Percentiles rank a stretch among this genome's conserved stretches.
phyloP scores from a whole-genome alignment of 2,113 vertebrate genomes.

The Heterochromis multidens region DNA sequence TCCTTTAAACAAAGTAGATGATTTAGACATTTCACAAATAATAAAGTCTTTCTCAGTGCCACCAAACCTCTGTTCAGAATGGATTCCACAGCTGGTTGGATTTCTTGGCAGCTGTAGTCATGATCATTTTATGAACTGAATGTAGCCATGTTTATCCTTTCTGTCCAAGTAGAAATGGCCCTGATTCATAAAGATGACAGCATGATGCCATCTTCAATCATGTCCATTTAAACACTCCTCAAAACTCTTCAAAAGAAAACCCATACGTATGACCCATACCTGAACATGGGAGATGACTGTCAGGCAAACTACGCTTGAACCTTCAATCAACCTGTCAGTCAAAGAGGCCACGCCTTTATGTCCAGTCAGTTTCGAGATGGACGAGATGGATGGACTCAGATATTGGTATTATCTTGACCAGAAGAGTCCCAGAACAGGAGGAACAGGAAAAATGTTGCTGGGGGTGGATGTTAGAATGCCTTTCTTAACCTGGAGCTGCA shows the following conservation, averaged over 20 bases:
- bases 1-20: rapidly evolving
- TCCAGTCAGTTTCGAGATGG: too few species aligned
- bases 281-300: too few species aligned
- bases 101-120: background rate
- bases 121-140: background rate
- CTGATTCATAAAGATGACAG: background rate
- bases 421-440: background rate
- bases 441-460: rapidly evolving
- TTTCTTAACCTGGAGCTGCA: background rate
- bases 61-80: background rate
- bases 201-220: background rate
- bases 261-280: background rate
- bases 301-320: too few species aligned
- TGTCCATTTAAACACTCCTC: background rate
- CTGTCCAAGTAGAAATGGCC: background rate
- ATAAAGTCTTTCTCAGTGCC: background rate
- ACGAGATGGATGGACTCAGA: too few species aligned
- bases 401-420: too few species aligned
- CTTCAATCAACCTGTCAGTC: too few species aligned
- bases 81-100: rapidly evolving
- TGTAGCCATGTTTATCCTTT: background rate
- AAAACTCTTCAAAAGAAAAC: background rate
- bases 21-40: background rate
- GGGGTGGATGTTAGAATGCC: background rate
- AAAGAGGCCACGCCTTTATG: too few species aligned